Conservation (phyloP, 2,113 vertebrate genomes). For the Scolopax mira region DNA sequence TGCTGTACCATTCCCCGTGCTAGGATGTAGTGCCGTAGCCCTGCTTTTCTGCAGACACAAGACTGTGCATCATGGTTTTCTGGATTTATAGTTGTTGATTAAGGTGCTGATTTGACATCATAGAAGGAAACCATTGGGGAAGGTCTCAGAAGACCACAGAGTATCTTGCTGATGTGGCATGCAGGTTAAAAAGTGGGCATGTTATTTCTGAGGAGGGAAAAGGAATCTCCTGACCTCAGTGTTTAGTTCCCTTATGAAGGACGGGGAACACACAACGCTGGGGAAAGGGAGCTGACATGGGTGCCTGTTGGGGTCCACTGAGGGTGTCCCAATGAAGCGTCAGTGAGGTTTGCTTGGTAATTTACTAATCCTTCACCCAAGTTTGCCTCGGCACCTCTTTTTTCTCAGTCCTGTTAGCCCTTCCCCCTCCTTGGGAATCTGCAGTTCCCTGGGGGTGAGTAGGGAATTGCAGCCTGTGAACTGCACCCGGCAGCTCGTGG, state of each 20-base stretch:
- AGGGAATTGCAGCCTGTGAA: conserved; percentile 62
- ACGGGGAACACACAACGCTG: not conserved
- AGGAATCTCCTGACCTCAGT: not conserved
- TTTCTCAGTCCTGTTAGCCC: not conserved
- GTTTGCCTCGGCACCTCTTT: not conserved
- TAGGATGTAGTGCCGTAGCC: not conserved
- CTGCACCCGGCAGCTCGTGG: conserved; percentile 48
- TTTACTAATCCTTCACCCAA: conserved; percentile 11
- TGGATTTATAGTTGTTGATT: not conserved
- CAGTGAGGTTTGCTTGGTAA: not conserved
- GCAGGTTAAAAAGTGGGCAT: not conserved
- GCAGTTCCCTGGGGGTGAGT: conserved; percentile 22
- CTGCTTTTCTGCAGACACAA: not conserved
- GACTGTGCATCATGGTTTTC: not conserved
- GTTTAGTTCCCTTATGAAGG: not conserved
- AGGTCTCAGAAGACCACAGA: not conserved
- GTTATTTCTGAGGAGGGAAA: not conserved
- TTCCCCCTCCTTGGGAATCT: conserved; percentile 52
- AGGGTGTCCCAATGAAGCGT: not conserved
- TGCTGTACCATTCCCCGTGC: not conserved
- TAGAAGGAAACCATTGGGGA: not conserved
- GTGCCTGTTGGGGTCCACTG: accelerated
- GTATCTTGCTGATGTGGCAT: not conserved
- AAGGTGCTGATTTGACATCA: not conserved
- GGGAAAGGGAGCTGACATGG: not conserved